Evolutionary conservation across 2,888 invertebrate species (phyloP), one percentile per base, ranked within the genome.

Genomic region (Eugnorisma glareosa): DNA sequence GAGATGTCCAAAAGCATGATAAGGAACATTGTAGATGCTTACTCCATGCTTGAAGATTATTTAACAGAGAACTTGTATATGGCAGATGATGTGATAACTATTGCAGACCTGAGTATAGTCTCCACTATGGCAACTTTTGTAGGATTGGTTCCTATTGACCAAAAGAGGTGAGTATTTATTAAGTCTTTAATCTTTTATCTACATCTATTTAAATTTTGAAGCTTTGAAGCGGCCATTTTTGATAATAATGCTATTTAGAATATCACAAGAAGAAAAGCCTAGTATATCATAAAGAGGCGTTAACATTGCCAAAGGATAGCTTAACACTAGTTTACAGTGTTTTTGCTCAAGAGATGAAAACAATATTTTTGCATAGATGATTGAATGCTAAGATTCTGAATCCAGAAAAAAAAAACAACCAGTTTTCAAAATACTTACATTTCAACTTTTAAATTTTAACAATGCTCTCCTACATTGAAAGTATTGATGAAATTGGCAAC

Each of bases 21-120:
- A n/a, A 78, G 78, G 37, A 92, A 92, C 40, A 93, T 94, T 59
- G 90, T 90, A 5, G 91, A 92, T 28, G 94, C 93, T 0, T 96
- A 96, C 78, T 89, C 89, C 24, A 94, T 92, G 73, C 90, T 96
- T 1, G 95, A 96, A 83, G 91, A 89, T 0, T 96, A 96, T 85
- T 89, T 96, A 51, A 87, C 92, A 0, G 88, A 94, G 28, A 91
- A 91, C 0, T 71, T 86, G 37, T 96, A 92, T 74, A 84, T 96
- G 69, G 96, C 96, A 0, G 94, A 91, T 61, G 90, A 94, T 64
- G 89, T 86, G 0, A 89, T 95, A 66, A 96, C 96, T 0, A 78
- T 96, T 6, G 96, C 96, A 0, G 96, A 96, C 73, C 81, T 95
- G 5, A 94, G 95, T 73, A 91, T 94, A 11, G 86, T 94, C 1